Conservation (phyloP, 2,113 vertebrate genomes). For the Poeciliopsis retropinna region DNA sequence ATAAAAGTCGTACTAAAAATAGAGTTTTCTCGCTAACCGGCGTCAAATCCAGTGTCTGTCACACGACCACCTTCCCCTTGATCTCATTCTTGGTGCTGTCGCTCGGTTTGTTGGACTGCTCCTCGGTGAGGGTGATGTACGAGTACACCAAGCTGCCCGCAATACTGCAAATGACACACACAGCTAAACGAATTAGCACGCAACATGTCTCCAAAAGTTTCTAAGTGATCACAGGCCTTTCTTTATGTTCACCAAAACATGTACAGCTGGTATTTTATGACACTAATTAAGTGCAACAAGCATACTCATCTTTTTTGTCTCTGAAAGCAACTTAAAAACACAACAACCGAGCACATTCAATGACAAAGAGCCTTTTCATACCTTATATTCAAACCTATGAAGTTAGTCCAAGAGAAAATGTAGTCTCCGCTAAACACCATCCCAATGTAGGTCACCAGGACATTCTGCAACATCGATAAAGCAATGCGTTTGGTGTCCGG, state of each 20-base stretch:
- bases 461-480: constrained; percentile 83
- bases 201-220: too few relatives aligned
- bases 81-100: constrained; percentile 79
- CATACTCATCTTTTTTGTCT: too few relatives aligned
- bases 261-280: too few relatives aligned
- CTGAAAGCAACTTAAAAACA: not conserved
- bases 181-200: not conserved
- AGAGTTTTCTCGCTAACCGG: constrained; percentile 29
- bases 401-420: constrained; percentile 98
- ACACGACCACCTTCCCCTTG: constrained; percentile 77
- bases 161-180: constrained; percentile 80
- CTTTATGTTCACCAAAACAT: too few relatives aligned
- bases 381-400: constrained; percentile 98
- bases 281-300: too few relatives aligned
- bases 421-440: constrained; percentile 99
- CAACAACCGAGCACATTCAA: too few relatives aligned
- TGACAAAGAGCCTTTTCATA: constrained; percentile 52
- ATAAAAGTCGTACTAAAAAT: constrained; percentile 59
- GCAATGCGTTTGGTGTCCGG: not conserved
- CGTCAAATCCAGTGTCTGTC: constrained; percentile 66
- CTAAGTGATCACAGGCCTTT: too few relatives aligned
- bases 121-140: constrained; percentile 94
- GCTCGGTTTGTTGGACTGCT: constrained; percentile 84
- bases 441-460: constrained; percentile 97
- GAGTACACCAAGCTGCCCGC: constrained; percentile 95